These are phyloP conservation scores for Pseudolycoriella hygida DNA, from an alignment of 2,888 invertebrate species.

Conservation along the genomic window DNA sequence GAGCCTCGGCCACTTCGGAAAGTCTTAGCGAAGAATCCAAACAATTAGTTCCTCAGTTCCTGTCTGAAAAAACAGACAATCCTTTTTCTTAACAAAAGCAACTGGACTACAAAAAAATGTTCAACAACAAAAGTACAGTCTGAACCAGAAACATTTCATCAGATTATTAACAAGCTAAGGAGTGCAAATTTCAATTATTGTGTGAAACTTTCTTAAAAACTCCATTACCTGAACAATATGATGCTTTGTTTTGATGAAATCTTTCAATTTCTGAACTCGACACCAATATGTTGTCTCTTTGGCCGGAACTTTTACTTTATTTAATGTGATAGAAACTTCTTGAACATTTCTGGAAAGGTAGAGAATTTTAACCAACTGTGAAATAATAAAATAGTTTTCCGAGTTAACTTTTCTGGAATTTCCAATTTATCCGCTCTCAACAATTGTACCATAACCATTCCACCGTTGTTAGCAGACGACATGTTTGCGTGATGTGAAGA, in stretches of 20 bases:
- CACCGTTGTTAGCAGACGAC: slow-evolving; percentile 30
- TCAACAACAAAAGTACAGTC: too few relatives aligned
- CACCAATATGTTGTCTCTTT: slow-evolving; percentile 97
- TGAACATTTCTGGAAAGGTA: slow-evolving; percentile 27
- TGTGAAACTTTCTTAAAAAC: too few relatives aligned
- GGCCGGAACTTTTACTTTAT: slow-evolving; percentile 55
- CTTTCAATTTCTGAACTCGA: slow-evolving; percentile 62
- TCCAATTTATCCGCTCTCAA: slow-evolving; percentile 27
- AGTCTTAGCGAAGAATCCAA: too few relatives aligned
- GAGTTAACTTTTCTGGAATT: slow-evolving; percentile 26
- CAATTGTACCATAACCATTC: slow-evolving; percentile 64
- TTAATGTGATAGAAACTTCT: slow-evolving; percentile 40
- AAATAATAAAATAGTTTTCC: not conserved
- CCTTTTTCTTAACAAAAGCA: too few relatives aligned
- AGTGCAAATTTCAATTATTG: too few relatives aligned
- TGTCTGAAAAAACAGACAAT: too few relatives aligned
- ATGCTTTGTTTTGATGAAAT: slow-evolving; percentile 47
- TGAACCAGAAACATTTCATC: too few relatives aligned
- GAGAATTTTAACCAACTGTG: not conserved
- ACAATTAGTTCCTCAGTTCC: too few relatives aligned
- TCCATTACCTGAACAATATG: slow-evolving; percentile 53
- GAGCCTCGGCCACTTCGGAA: too few relatives aligned
- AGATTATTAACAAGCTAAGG: too few relatives aligned
- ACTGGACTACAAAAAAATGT: too few relatives aligned
- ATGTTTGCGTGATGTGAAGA: slow-evolving; percentile 12